Evolutionary conservation across 2,797 vertebrate genomes (phyloP).

Genomic region (Sebastes taczanowskii): DNA sequence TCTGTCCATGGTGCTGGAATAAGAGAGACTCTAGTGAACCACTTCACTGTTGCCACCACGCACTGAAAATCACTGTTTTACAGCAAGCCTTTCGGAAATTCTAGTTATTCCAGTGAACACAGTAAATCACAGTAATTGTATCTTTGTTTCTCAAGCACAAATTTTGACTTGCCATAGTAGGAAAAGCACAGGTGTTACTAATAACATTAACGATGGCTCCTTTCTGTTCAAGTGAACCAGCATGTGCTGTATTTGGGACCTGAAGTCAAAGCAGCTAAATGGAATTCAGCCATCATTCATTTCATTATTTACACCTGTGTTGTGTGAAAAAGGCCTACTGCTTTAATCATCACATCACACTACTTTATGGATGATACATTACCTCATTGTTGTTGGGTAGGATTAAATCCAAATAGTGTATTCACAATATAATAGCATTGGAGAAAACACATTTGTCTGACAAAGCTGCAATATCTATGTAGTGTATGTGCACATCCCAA

Average conservation of each 20-base stretch:
- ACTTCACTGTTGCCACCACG: neutral
- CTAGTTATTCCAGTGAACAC: neutral
- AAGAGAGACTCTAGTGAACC: neutral
- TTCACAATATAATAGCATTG: neutral
- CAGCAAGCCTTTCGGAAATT: neutral
- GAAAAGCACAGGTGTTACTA: neutral
- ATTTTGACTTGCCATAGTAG: neutral
- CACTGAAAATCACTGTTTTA: neutral
- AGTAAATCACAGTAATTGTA: neutral
- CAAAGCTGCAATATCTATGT: no score
- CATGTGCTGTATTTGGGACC: neutral
- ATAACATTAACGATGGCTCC: neutral
- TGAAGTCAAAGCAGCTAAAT: no score
- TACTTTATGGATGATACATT: no score
- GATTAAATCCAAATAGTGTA: neutral
- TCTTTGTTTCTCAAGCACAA: neutral
- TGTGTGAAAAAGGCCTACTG: neutral
- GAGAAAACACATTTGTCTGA: no score
- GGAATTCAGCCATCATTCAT: neutral
- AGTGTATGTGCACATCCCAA: no score
- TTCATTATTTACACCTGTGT: neutral
- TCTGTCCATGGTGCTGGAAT: constrained; percentile 80
- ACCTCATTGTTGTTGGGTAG: no score
- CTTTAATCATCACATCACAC: neutral
- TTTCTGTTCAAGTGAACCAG: neutral